Evolutionary conservation across 2,888 invertebrate genomes (phyloP), one percentile per base, ranked within the genome.

Genomic region (Chrysolina americana): DNA sequence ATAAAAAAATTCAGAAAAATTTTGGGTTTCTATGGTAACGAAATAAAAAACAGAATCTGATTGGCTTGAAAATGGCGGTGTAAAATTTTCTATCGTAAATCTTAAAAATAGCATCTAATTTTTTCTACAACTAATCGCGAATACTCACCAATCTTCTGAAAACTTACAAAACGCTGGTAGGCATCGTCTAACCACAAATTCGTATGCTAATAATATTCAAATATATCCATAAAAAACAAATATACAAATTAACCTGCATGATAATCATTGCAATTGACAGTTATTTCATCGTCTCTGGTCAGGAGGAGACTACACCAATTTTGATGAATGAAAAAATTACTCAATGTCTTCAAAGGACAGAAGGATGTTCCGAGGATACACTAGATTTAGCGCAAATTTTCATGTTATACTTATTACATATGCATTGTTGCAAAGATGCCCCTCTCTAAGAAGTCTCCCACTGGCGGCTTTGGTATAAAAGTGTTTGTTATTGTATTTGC

Each of bases 321-420:
- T 21, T 53, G 17, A 11, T 21, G 53, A 53, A 36, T 28, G 23
- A 36, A 15, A 15, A 59, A 28, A 9, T 59, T 1, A n/a, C n/a
- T 28, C 59, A 28, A n/a, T 36, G 19, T 36, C 36, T n/a, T 9
- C n/a, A 15, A 36, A 10, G 59, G n/a, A 28, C 6, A 10, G 66
- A 53, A 53, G 56, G 53, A 68, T 41, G 36, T 6, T 56, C 36
- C 17, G 41, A 23, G 23, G 8, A 17, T 41, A 28, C n/a, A 11
- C 15, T 68, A 68, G 62, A 65, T 47, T 36, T 41, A 50, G 23
- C 63, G 28, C 63, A 70, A 69, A 69, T 64, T 64, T 74, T 70
- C n/a, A 53, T 85, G 85, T 84, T 85, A 85, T 83, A 85, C 80
- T 53, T 86, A 85, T 84, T 85, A 84, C 83, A 84, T 79, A 84